Evolutionary conservation across 2,113 vertebrate species (phyloP), one percentile per base, ranked within the genome.

Genomic region (Coptodon rendalli): DNA sequence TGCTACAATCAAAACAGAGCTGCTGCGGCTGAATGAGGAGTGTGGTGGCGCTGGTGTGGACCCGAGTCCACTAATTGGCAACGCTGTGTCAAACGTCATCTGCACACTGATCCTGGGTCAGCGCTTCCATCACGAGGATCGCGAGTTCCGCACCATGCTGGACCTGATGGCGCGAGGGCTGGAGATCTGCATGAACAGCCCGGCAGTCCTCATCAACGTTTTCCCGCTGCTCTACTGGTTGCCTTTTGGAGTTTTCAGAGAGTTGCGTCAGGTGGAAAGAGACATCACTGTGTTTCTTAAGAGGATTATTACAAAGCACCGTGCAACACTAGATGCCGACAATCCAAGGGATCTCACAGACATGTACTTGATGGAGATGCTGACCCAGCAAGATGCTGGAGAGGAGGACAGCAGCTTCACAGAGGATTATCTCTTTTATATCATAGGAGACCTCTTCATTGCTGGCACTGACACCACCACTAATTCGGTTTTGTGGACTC

Each of bases 391-490:
- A 78, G 89, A 91, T 36, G 96, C 95, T 22, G 94, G 90, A 24
- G 94, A 96, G 31, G 86, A 94, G 13, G 94, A 96, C 48, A 97
- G 94, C 83, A 97, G 96, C 87, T 99, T 99, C 90, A 95, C 96
- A 7, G 98, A 99, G 3, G 98, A 99, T 6, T 98, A 99, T 84
- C 94, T 99, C 7, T 98, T 99, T 89, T 99, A 98, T 86, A 97
- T 99, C 84, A 97, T 99, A 11, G 97, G 97, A 9, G 99, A 99
- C 90, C 97, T 99, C 52, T 99, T 99, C 90, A 96, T 99, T 0
- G 99, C 99, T 3, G 99, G 99, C 63, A 99, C 98, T 1, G 99
- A 99, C 89, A 99, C 99, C 2, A 99, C 98, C 12, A 97, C 98
- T 8, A 99, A 99, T 89, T 98, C 98, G 0, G 14, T 99, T n/a